Percentiles rank a stretch among this genome's conserved stretches.
Evolutionary conservation across 2,888 invertebrate species (phyloP).

Genomic region (Athalia circularis): DNA sequence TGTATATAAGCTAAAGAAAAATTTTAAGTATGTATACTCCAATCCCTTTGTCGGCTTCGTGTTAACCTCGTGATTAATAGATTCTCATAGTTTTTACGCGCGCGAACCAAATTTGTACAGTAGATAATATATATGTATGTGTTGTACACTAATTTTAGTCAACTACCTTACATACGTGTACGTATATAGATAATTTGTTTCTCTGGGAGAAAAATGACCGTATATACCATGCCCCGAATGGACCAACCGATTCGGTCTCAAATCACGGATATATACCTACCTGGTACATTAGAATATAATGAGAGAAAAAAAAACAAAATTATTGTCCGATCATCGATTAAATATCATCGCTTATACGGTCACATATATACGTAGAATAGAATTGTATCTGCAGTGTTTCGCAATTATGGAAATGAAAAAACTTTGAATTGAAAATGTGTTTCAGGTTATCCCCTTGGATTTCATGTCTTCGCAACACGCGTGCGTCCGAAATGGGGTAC

Average conservation of each 20-base stretch:
- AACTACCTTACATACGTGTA: background rate
- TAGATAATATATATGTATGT: background rate
- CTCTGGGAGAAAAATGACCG: too few relatives aligned
- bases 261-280: too few relatives aligned
- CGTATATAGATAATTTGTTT: background rate
- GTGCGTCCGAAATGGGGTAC: background rate
- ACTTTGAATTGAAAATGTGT: too few relatives aligned
- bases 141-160: conserved; percentile 26
- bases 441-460: too few relatives aligned
- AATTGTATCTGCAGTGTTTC: too few relatives aligned
- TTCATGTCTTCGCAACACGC: too few relatives aligned
- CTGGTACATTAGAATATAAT: too few relatives aligned
- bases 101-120: conserved; percentile 51
- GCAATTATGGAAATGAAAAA: too few relatives aligned
- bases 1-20: conserved; percentile 34
- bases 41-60: conserved; percentile 57
- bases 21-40: conserved; percentile 41
- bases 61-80: conserved; percentile 59
- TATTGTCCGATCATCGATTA: too few relatives aligned
- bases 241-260: background rate
- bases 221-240: background rate
- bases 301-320: too few relatives aligned
- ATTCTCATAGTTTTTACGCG: conserved; percentile 54
- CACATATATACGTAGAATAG: too few relatives aligned
- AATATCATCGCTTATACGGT: too few relatives aligned